These are phyloP conservation scores for Thera obeliscata DNA, from an alignment of 2,888 invertebrate genomes.

Conservation along the genomic window DNA sequence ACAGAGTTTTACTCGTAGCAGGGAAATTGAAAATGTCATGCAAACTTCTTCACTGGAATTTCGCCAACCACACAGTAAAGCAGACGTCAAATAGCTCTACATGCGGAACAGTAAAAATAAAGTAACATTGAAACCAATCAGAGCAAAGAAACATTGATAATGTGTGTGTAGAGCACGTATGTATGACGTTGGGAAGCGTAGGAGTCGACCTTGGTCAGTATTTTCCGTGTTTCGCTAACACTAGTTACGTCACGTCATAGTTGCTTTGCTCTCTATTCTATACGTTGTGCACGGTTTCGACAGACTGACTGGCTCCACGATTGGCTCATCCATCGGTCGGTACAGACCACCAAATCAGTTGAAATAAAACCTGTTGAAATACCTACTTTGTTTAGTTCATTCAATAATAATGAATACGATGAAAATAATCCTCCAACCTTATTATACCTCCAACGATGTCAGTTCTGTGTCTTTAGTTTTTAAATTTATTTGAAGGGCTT, in stretches of 20 bases:
- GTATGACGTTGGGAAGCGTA: constrained; percentile 13
- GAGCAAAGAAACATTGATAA: constrained; percentile 4
- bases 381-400: too few relatives aligned
- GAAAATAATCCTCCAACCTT: too few relatives aligned
- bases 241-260: background rate
- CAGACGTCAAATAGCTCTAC: constrained; percentile 4
- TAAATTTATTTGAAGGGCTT: too few relatives aligned
- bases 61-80: constrained; percentile 44
- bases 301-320: background rate
- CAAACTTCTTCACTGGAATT: constrained; percentile 47
- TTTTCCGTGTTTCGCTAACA: constrained; percentile 15
- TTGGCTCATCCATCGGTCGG: too few relatives aligned
- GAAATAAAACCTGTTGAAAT: too few relatives aligned
- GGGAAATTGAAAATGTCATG: constrained; percentile 39
- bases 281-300: background rate
- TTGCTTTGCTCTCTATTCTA: background rate
- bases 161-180: background rate
- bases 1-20: constrained; percentile 26
- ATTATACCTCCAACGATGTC: too few relatives aligned
- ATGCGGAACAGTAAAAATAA: constrained; percentile 12
- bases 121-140: constrained; percentile 9
- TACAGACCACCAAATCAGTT: too few relatives aligned
- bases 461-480: too few relatives aligned
- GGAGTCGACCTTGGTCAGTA: constrained; percentile 23
- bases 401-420: too few relatives aligned